phyloP scores from a whole-genome alignment of 2,888 invertebrate species.

The Heliconius aoede region DNA sequence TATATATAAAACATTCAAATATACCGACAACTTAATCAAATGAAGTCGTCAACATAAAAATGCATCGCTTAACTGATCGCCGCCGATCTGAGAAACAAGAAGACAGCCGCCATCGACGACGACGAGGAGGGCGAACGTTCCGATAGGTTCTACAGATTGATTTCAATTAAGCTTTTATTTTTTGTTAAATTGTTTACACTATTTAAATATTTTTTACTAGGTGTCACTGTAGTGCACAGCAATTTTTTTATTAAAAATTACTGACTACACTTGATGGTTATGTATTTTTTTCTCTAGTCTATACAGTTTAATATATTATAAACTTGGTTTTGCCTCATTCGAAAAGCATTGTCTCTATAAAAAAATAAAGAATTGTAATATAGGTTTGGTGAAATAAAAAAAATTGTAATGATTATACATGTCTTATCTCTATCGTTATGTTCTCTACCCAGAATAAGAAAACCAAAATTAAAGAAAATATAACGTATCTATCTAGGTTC shows the following conservation, averaged over 20 bases:
- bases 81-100: constrained; percentile 18
- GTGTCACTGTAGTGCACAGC: neutral
- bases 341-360: neutral
- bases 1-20: neutral
- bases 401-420: no score
- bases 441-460: no score
- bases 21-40: constrained; percentile 6
- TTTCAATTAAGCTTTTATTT: neutral
- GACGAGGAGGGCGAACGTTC: no score
- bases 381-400: no score
- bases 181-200: neutral
- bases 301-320: no score
- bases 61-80: constrained; percentile 15
- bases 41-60: constrained; percentile 22
- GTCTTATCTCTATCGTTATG: no score
- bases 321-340: no score
- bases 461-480: neutral
- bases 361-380: neutral
- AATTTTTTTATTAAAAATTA: no score
- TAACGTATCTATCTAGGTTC: no score
- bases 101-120: constrained; percentile 22
- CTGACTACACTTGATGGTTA: neutral
- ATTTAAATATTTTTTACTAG: neutral
- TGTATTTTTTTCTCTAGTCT: neutral
- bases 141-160: constrained; percentile 13